Base-by-base conservation (phyloP, 2,113 vertebrate genomes). In the Lasiurus borealis region DNA sequence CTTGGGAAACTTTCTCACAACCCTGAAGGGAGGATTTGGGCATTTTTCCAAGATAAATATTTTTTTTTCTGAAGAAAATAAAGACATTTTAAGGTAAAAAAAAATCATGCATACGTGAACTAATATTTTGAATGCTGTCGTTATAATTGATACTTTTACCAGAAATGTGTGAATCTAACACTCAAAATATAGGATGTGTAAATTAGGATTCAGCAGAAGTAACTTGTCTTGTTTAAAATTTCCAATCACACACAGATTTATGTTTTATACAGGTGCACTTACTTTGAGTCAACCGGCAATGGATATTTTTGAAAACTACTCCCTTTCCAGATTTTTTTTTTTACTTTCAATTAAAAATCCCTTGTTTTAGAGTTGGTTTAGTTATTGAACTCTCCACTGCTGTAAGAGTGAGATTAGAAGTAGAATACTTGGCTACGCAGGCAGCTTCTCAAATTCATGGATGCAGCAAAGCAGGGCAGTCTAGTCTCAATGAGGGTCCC, bases 131-230 rank as follows among this genome's bases (percentile, higher is more conserved):
- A 76, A 66, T 12, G 13, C 2, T 82, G 40, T 68, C 44, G 48
- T 50, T 85, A 92, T 21, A 92, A 77, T 92, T 81, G 81, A 86
- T 72, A 59, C 71, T 85, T 83, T 87, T 85, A 75, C 66, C 19
- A 72, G 11, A 36, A 88, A 90, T 68, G 1, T 87, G 52, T 84
- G 27, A 93, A 80, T 3, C 12, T 59, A 54, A 75, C 11, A 29
- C 29, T 36, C 59, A 78, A 86, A 94, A 76, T 71, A 73, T 18
- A 76, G 29, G 15, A 57, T 27, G 6, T 76, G 44, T 59, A 40
- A 88, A 85, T 78, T 62, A 81, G 3, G 6, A 91, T 85, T 92
- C 48, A 23, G 5, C 46, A 46, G 31, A 88, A 88, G 34, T 66
- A 82, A 77, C 69, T 66, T 76, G 18, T 34, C 59, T 23, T 52